Percentiles rank a stretch among this genome's conserved stretches.
Conservation (phyloP, 2,888 invertebrate species). For the Drosophila longiperda region DNA sequence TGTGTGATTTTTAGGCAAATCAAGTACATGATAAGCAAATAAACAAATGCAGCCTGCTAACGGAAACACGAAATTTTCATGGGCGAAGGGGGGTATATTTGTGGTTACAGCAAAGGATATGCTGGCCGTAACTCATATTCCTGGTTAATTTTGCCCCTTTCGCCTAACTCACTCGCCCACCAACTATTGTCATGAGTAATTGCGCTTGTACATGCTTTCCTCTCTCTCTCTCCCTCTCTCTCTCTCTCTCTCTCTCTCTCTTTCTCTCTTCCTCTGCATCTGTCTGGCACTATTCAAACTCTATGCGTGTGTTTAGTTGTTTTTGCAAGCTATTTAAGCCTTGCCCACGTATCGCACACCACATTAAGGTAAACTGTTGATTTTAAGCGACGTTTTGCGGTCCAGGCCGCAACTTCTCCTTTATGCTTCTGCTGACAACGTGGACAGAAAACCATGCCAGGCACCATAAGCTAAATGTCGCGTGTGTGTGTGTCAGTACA, state of each 20-base stretch:
- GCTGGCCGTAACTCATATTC: constrained; percentile 47
- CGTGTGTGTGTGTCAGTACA: constrained; percentile 6
- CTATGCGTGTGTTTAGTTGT: constrained; percentile 38
- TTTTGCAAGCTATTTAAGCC: constrained; percentile 65
- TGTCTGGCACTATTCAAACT: constrained; percentile 16
- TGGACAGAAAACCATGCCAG: neutral
- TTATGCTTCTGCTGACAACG: constrained; percentile 37
- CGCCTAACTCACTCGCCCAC: neutral
- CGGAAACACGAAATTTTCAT: constrained; percentile 2
- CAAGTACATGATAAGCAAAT: constrained; percentile 58
- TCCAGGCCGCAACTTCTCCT: constrained; percentile 16
- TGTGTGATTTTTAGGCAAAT: constrained; percentile 62
- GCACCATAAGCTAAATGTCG: constrained; percentile 1
- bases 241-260: constrained; percentile 8
- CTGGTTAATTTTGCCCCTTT: constrained; percentile 1
- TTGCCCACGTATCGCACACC: constrained; percentile 39
- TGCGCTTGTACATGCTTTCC: constrained; percentile 65
- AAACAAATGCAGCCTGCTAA: constrained; percentile 40
- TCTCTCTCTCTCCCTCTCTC: constrained; percentile 20
- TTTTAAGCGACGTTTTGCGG: constrained; percentile 60
- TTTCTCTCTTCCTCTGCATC: constrained; percentile 21
- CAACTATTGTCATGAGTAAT: constrained; percentile 68
- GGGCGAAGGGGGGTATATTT: neutral
- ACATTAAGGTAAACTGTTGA: constrained; percentile 77
- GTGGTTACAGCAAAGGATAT: constrained; percentile 43